Evolutionary conservation across 2,113 vertebrate genomes (phyloP).

Genomic region (Struthidea cinerea): DNA sequence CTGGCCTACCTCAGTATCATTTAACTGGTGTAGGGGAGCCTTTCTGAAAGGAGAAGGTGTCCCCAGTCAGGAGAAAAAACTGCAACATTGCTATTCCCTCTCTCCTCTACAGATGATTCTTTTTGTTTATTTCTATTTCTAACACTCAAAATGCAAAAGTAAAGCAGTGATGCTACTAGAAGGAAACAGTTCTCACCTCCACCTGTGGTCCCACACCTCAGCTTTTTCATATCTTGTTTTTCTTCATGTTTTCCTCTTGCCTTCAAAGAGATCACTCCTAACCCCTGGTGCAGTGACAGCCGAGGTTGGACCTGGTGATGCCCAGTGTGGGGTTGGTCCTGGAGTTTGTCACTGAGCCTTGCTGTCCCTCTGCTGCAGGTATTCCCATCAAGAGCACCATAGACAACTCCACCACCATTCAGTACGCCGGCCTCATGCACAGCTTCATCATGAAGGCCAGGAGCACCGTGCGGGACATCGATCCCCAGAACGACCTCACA

Average conservation of each 20-base stretch:
- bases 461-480: conserved; percentile 86
- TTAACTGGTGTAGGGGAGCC: neutral
- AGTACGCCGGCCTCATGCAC: conserved; percentile 89
- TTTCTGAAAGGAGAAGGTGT: neutral
- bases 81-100: neutral
- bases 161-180: neutral
- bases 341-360: neutral
- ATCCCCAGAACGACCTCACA: conserved; percentile 93
- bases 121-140: neutral
- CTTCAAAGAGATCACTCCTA: neutral
- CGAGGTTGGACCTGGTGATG: neutral
- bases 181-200: neutral
- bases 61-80: neutral
- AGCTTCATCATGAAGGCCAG: conserved; percentile 89
- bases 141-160: neutral
- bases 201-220: neutral
- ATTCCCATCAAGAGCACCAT: conserved; percentile 94
- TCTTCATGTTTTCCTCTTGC: neutral
- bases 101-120: neutral
- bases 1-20: neutral
- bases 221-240: neutral
- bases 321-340: fast-evolving
- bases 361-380: conserved; percentile 67
- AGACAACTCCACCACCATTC: conserved; percentile 87
- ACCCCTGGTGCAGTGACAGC: fast-evolving